Evolutionary conservation across 2,888 invertebrate species (phyloP), one percentile per base, ranked within the genome.

Genomic region (Norana najaformis): DNA sequence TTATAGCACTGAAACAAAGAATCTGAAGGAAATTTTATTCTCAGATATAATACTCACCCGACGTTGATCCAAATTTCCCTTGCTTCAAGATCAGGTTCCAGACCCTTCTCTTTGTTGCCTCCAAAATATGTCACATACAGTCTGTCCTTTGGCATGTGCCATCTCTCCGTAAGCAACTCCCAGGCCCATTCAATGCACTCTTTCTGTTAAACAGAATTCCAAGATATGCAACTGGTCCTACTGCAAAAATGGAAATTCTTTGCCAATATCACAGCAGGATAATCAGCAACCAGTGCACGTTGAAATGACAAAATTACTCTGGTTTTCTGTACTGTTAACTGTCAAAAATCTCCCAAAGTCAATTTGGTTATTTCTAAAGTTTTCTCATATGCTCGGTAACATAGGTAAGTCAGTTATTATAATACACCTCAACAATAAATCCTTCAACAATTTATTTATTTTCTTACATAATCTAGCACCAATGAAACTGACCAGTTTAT

Each of bases 51-150:
- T 30, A 37, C 93, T 93, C 95, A 95, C 98, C 99, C 96, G 96
- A 97, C 94, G 96, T 96, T 95, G 36, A 96, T 94, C 97, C 97
- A 97, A 90, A 97, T 96, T 92, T 97, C 96, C 94, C 97, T 97
- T 94, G 99, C 98, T 95, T 99, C 99, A 83, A 97, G 95, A 95
- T 99, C 99, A 34, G 99, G 97, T 93, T 97, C 96, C 82, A 99
- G 96, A 0, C 97, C 97, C 92, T 97, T 95, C 92, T 96, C 96
- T 92, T 96, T 94, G 95, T 98, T 97, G 1, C 99, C 99, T 85
- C 99, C 99, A 96, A 99, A 99, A 95, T 99, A 99, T 4, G 99
- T 99, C 0, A 99, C 98, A 96, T 99, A 99, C 88, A 99, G 95
- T 90, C 98, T 96, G 91, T 98, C 97, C 90, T 96, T 96, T 35